These are phyloP conservation scores for Brenthis daphne DNA, from an alignment of 2,888 invertebrate species.

Conservation along the genomic window DNA sequence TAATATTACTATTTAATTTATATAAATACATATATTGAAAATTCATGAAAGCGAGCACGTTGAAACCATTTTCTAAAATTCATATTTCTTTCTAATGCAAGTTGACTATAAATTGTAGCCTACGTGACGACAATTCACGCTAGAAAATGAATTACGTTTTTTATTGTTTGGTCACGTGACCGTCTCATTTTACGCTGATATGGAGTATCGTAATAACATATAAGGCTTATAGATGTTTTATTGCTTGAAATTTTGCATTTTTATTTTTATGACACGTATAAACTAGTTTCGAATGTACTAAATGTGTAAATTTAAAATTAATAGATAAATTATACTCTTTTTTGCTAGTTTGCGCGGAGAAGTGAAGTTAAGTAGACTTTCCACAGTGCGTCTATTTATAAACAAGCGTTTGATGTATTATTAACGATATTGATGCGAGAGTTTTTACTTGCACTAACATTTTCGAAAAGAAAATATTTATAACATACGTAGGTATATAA, in stretches of 20 bases:
- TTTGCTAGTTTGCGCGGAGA: no score
- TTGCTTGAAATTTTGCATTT: no score
- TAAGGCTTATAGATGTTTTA: no score
- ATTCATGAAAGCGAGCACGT: neutral
- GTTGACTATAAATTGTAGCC: constrained; percentile 20
- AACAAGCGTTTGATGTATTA: no score
- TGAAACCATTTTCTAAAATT: constrained; percentile 10
- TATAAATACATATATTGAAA: neutral
- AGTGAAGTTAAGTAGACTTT: no score
- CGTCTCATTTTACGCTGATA: constrained; percentile 15
- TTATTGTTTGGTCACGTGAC: constrained; percentile 24
- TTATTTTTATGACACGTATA: neutral
- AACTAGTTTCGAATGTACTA: constrained; percentile 40
- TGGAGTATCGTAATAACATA: constrained; percentile 5
- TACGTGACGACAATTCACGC: constrained; percentile 47
- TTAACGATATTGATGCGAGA: no score
- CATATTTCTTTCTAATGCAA: constrained; percentile 12
- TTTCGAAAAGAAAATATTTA: no score
- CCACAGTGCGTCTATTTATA: no score
- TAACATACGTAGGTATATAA: no score
- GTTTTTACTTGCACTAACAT: no score
- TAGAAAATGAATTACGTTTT: constrained; percentile 44
- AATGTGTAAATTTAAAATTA: constrained; percentile 43
- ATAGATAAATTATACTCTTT: constrained; percentile 19
- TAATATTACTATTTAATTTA: no score